Conservation (phyloP, 2,113 vertebrate genomes). For the Otis tarda region DNA sequence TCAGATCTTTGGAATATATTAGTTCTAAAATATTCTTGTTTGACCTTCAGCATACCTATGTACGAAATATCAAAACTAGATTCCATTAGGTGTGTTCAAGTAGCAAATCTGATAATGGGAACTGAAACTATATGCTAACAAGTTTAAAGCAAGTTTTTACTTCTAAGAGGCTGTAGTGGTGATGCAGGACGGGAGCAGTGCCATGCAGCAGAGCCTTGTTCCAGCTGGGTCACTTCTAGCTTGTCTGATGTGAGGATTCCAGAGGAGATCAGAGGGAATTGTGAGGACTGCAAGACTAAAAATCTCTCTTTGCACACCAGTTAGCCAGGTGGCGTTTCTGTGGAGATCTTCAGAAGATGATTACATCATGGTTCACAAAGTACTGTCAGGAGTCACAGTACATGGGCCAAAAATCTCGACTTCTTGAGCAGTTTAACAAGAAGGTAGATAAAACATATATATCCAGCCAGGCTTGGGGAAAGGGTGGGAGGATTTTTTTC, state of each 20-base stretch:
- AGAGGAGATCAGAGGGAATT: background rate
- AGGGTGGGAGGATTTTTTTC: background rate
- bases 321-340: background rate
- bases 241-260: background rate
- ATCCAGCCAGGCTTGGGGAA: background rate
- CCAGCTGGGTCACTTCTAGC: background rate
- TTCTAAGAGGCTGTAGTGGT: background rate
- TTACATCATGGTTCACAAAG: background rate
- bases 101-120: background rate
- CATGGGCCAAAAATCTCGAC: background rate
- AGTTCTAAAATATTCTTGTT: background rate
- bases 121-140: background rate
- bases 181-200: background rate
- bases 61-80: background rate
- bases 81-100: background rate
- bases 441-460: background rate
- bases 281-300: background rate
- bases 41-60: background rate
- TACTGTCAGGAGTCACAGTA: background rate
- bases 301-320: background rate
- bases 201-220: background rate
- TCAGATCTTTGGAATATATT: background rate
- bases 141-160: background rate
- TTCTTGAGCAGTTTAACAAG: background rate
- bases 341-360: background rate